A percentile compares a stretch with the other conserved stretches of the same genome.
Evolutionary conservation across 2,888 invertebrate genomes (phyloP).

Genomic region (Nemotelus nigrinus): DNA sequence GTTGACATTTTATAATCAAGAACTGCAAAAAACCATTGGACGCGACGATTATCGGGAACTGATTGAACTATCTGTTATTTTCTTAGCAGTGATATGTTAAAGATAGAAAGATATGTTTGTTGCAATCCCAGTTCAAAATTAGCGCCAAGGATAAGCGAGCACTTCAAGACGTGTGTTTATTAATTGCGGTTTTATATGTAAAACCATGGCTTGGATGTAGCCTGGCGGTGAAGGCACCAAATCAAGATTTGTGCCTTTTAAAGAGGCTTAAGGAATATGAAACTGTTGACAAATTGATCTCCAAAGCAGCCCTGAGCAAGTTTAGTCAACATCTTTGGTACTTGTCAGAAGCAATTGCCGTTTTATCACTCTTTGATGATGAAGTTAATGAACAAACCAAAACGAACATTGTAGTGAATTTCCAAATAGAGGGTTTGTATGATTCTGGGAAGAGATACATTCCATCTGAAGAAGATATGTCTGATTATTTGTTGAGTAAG

Average conservation of each 20-base stretch:
- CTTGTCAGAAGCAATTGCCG: constrained; percentile 3
- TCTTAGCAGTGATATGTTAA: background rate
- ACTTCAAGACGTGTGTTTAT: background rate
- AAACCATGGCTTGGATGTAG: constrained; percentile 11
- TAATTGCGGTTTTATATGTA: constrained; percentile 4
- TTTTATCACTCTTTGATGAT: constrained; percentile 6
- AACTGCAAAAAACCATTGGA: constrained; percentile 1
- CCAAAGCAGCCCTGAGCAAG: constrained; percentile 3
- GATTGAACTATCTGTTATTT: background rate
- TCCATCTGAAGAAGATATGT: background rate
- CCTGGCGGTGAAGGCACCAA: constrained; percentile 6
- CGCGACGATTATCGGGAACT: background rate
- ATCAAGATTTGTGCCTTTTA: constrained; percentile 13
- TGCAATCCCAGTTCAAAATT: background rate
- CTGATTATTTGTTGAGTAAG: background rate
- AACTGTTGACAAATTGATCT: constrained; percentile 3
- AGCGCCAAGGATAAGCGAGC: background rate
- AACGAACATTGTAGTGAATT: background rate
- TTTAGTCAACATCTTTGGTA: constrained; percentile 4
- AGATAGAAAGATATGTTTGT: background rate
- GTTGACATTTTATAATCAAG: background rate
- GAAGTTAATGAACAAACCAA: background rate
- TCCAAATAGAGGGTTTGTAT: background rate
- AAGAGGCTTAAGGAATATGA: constrained; percentile 19
- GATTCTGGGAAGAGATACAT: constrained; percentile 12